Percentiles rank a stretch among this genome's conserved stretches.
phyloP scores from a whole-genome alignment of 2,113 vertebrate species.

The Gulo gulo region DNA sequence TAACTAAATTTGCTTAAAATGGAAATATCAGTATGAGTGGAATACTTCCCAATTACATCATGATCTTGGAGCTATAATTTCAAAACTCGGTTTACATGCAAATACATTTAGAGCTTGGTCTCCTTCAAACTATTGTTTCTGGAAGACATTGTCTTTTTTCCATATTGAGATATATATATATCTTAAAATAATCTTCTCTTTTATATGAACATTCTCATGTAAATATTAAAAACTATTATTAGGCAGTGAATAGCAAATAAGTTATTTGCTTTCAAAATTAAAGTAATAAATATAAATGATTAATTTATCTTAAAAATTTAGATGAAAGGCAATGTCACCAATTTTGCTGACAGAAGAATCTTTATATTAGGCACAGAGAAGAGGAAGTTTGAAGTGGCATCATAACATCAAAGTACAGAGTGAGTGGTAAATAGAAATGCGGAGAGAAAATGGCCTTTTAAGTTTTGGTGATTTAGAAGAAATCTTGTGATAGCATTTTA shows the following conservation, averaged over 20 bases:
- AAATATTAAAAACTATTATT: not conserved
- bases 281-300: not conserved
- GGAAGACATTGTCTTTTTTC: not conserved
- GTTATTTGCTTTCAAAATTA: constrained; percentile 5
- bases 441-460: constrained; percentile 13
- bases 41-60: not conserved
- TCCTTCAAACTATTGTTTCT: not conserved
- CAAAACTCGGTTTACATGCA: not conserved
- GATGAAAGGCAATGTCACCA: not conserved
- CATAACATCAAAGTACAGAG: not conserved
- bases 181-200: not conserved
- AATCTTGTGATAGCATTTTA: constrained; percentile 40
- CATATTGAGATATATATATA: not conserved
- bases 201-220: not conserved
- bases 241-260: not conserved
- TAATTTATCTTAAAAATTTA: not conserved
- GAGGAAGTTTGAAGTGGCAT: not conserved
- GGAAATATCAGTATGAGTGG: not conserved
- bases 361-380: not conserved
- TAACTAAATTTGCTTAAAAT: not conserved
- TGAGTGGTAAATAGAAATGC: not conserved
- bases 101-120: not conserved
- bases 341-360: not conserved
- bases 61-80: not conserved
- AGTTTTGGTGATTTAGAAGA: constrained; percentile 23